Evolutionary conservation across 2,797 vertebrate genomes (phyloP).

Genomic region (Hoplostethus mediterraneus): DNA sequence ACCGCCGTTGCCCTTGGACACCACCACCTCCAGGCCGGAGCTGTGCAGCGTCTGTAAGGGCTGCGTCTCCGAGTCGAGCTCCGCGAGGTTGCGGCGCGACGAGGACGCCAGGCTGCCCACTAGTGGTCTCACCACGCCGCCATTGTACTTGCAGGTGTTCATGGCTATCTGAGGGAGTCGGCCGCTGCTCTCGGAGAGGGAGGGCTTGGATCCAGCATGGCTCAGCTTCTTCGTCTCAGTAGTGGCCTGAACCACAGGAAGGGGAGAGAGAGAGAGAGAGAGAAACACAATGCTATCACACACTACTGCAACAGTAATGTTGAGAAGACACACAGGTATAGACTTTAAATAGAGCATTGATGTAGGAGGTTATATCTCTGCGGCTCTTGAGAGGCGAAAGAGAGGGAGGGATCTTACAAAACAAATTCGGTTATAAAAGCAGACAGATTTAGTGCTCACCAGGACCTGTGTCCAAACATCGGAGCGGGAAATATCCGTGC

Average conservation of each 20-base stretch:
- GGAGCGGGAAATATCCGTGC: neutral
- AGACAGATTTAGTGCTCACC: constrained; percentile 59
- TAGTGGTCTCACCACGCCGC: constrained; percentile 91
- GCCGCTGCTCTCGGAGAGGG: constrained; percentile 86
- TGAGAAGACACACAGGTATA: constrained; percentile 53
- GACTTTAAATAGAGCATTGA: constrained; percentile 62
- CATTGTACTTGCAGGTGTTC: constrained; percentile 94
- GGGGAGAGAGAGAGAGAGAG: constrained; percentile 33
- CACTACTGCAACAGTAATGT: constrained; percentile 20
- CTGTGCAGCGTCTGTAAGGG: constrained; percentile 87
- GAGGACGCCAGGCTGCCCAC: constrained; percentile 86
- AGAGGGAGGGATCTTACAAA: constrained; percentile 63
- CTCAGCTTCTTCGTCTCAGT: constrained; percentile 85
- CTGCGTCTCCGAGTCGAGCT: constrained; percentile 88
- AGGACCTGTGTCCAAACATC: constrained; percentile 20
- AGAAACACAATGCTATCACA: constrained; percentile 54
- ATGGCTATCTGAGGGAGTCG: constrained; percentile 92
- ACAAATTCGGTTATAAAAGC: constrained; percentile 67
- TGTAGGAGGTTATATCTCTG: constrained; percentile 59
- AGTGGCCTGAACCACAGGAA: constrained; percentile 81
- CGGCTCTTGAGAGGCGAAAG: constrained; percentile 51
- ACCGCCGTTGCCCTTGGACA: constrained; percentile 85
- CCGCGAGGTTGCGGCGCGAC: constrained; percentile 84
- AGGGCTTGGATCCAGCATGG: constrained; percentile 91
- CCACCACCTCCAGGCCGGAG: constrained; percentile 91